Conservation (phyloP, 2,113 vertebrate species). For the Pluvianellus socialis region DNA sequence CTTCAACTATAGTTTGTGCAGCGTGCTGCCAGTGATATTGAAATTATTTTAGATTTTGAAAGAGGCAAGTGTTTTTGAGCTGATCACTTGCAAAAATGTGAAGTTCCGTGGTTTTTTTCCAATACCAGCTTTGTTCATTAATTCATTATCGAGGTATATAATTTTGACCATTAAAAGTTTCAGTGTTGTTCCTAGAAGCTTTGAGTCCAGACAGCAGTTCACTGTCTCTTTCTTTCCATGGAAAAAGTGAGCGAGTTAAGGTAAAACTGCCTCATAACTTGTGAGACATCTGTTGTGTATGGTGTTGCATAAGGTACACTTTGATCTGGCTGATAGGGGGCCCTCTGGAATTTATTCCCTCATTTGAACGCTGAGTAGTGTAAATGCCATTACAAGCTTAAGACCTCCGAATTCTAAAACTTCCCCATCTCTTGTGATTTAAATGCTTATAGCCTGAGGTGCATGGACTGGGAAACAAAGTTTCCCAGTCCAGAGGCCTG, state of each 20-base stretch:
- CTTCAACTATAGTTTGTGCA: background rate
- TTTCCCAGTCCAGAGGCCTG: background rate
- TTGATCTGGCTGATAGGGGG: background rate
- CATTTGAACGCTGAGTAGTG: background rate
- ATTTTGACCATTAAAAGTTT: background rate
- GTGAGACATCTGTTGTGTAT: background rate
- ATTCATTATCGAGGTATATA: background rate
- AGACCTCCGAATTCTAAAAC: background rate
- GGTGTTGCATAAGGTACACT: background rate
- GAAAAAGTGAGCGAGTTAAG: background rate
- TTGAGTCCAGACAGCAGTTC: background rate
- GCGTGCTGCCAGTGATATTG: background rate
- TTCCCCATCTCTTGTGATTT: background rate
- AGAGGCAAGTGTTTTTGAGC: background rate
- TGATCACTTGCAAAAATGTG: background rate
- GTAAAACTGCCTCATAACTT: background rate
- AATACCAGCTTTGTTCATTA: background rate
- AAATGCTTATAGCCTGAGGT: background rate
- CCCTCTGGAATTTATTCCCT: background rate
- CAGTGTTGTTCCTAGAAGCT: background rate
- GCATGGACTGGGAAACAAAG: background rate
- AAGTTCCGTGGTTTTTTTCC: background rate
- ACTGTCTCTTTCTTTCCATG: background rate
- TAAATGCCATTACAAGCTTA: background rate
- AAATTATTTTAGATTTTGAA: background rate